Evolutionary conservation across 2,113 vertebrate species (phyloP), one percentile per base, ranked within the genome.

Genomic region (Thoracochromis brauschi): DNA sequence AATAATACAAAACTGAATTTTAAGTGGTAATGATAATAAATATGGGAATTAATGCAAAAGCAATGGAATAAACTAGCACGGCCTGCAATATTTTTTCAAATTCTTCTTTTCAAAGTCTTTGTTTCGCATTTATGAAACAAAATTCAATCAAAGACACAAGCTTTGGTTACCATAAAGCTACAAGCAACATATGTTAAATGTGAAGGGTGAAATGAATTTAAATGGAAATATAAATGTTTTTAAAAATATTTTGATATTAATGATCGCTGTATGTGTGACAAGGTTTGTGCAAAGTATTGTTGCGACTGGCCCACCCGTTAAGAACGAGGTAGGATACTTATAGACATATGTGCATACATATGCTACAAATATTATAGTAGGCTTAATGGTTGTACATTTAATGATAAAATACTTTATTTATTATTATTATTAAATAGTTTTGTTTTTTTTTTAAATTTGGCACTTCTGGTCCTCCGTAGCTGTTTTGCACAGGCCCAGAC

Each of bases 381-480:
- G 60, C n/a, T 38, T 65, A n/a, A 73, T 73, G 40, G 3, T 45
- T 17, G 42, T 19, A 19, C 3, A 75, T 75, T 47, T 75, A 75
- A 75, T 47, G 24, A 31, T 29, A 75, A 49, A 49, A 29, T 31
- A 75, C 10, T 49, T 19, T 19, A 75, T 49, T 31, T 75, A 49
- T 3, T 75, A 26, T 45, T 16, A 16, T 73, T 5, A 47, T 47
- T 47, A 75, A 29, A 45, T 75, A 2, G 19, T 38, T 65, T 3
- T 2, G 1, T 2, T 26, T 4, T 45, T 4, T 45, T 73, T 26
- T 26, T 0, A 0, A 29, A 47, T 75, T 49, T 49, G 42, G 16
- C 24, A 75, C 42, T 19, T 75, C 26, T 49, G 42, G 2, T 75
- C 71, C 24, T 49, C 42, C 3, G 1, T 0, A 31, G 16, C 0